Evolutionary conservation across 2,888 invertebrate species (phyloP).

Genomic region (Rosalia funebris): DNA sequence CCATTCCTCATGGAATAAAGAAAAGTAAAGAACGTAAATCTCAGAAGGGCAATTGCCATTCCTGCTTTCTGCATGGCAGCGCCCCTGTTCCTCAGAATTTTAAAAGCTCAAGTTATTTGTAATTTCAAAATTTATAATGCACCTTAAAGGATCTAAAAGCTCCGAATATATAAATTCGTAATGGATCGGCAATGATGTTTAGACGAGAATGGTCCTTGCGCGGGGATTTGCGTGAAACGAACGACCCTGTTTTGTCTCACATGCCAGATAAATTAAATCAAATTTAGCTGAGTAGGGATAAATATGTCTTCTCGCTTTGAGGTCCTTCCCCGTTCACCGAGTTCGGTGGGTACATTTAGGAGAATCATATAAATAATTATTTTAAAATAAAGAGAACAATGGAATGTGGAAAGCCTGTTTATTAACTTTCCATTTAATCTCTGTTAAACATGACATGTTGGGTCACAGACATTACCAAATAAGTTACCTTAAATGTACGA

Average conservation of each 20-base stretch:
- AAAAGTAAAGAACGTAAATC: slow-evolving; percentile 21
- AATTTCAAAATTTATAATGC: slow-evolving; percentile 22
- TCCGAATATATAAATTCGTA: slow-evolving; percentile 15
- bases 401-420: too few species aligned
- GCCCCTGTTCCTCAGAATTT: slow-evolving; percentile 13
- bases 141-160: slow-evolving; percentile 17
- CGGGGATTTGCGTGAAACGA: slow-evolving; percentile 1
- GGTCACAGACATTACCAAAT: too few species aligned
- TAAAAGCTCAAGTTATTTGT: slow-evolving; percentile 23
- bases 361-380: too few species aligned
- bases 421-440: too few species aligned
- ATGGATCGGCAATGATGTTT: slow-evolving; percentile 11
- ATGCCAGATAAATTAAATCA: not conserved
- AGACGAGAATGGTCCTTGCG: not conserved
- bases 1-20: slow-evolving; percentile 9
- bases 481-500: too few species aligned
- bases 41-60: slow-evolving; percentile 19
- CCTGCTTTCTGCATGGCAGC: slow-evolving; percentile 3
- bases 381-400: too few species aligned
- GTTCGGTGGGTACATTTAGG: too few species aligned
- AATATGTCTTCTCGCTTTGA: too few species aligned
- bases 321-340: too few species aligned
- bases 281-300: too few species aligned
- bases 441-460: too few species aligned
- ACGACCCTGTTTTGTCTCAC: not conserved